These are phyloP conservation scores for Chrysopilus asiliformis DNA, from an alignment of 2,888 invertebrate genomes.

Conservation along the genomic window DNA sequence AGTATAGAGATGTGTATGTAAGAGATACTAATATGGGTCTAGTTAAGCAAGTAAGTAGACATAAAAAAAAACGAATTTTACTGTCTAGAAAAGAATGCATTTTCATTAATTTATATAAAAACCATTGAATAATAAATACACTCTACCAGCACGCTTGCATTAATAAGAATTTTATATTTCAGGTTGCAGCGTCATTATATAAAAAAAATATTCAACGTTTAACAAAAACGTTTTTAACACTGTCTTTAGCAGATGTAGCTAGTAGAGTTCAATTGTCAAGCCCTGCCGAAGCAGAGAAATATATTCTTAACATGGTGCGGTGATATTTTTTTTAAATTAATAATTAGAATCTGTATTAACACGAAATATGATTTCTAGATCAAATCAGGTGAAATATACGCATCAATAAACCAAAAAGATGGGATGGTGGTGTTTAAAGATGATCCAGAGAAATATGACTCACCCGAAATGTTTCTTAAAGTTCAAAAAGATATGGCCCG, in stretches of 20 bases:
- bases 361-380: slow-evolving; percentile 47
- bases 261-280: slow-evolving; percentile 75
- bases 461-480: slow-evolving; percentile 72
- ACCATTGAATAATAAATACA: background rate
- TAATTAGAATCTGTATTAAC: slow-evolving; percentile 10
- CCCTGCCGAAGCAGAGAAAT: slow-evolving; percentile 80
- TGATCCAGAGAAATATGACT: slow-evolving; percentile 89
- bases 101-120: slow-evolving; percentile 1
- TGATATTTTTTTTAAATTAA: no score
- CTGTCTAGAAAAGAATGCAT: background rate
- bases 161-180: slow-evolving; percentile 20
- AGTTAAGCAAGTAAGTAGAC: slow-evolving; percentile 58
- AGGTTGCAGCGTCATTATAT: slow-evolving; percentile 78
- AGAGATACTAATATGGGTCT: slow-evolving; percentile 68
- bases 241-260: slow-evolving; percentile 56
- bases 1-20: slow-evolving; percentile 67
- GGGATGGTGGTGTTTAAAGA: slow-evolving; percentile 96
- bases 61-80: slow-evolving; percentile 1
- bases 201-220: slow-evolving; percentile 94
- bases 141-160: no score
- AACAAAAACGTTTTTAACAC: slow-evolving; percentile 63
- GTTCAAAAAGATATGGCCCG: slow-evolving; percentile 75
- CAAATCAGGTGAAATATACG: slow-evolving; percentile 92
- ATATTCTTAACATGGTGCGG: slow-evolving; percentile 93
- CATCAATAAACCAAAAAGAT: slow-evolving; percentile 93